phyloP scores from a whole-genome alignment of 2,888 invertebrate species.

The Laothoe populi region DNA sequence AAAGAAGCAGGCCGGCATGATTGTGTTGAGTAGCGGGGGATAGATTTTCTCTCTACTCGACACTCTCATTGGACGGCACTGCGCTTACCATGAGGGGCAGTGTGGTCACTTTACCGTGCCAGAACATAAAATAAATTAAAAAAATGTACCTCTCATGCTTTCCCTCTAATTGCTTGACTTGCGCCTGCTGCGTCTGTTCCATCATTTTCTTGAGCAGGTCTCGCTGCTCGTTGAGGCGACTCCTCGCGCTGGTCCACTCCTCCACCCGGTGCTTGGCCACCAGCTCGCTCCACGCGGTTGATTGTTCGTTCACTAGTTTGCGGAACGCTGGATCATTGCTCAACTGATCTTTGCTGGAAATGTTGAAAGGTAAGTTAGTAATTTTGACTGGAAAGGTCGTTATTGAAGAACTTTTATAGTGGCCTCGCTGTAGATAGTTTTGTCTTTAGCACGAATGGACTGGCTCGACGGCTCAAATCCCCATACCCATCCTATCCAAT shows the following conservation, averaged over 20 bases:
- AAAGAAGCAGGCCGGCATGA: no score
- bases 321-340: conserved; percentile 91
- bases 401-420: no score
- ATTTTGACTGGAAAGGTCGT: not conserved
- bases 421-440: no score
- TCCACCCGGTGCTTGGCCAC: conserved; percentile 92
- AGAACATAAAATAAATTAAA: no score
- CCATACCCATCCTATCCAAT: no score
- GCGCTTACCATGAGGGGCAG: no score
- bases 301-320: conserved; percentile 95
- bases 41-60: no score
- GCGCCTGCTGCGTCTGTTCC: conserved; percentile 91
- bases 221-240: conserved; percentile 93
- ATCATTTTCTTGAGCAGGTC: conserved; percentile 90
- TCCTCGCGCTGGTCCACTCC: conserved; percentile 92
- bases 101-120: no score
- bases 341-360: conserved; percentile 90
- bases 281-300: conserved; percentile 97
- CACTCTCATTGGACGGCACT: no score
- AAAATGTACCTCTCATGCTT: conserved; percentile 90
- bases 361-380: not conserved
- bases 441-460: no score
- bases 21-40: no score
- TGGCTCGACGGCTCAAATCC: no score
- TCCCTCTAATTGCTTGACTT: conserved; percentile 95